Evolutionary conservation across 2,113 vertebrate genomes (phyloP).

Genomic region (Zosterops japonicus): DNA sequence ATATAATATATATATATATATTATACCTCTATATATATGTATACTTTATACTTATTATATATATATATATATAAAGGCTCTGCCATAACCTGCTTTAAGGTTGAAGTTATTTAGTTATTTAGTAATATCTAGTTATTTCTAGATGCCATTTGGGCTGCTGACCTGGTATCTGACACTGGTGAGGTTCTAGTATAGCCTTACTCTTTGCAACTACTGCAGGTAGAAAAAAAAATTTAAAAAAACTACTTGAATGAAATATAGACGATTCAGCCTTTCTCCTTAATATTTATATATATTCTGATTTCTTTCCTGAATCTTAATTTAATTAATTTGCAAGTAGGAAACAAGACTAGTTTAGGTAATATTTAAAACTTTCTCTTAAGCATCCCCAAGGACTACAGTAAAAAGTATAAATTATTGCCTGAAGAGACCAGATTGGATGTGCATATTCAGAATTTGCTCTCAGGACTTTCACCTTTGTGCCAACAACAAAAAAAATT

Average conservation of each 20-base stretch:
- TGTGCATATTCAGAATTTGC: neutral
- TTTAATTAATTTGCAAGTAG: constrained; percentile 16
- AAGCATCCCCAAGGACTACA: neutral
- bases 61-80: too few relatives aligned
- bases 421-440: neutral
- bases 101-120: neutral
- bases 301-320: neutral
- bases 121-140: neutral
- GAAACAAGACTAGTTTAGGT: neutral
- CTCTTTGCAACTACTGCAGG: neutral
- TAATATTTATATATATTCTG: neutral
- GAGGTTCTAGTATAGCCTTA: neutral
- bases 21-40: neutral
- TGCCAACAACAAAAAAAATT: neutral
- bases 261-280: neutral
- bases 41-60: too few relatives aligned
- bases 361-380: neutral
- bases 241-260: neutral
- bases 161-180: neutral
- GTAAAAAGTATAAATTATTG: neutral
- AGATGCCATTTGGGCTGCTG: neutral
- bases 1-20: too few relatives aligned
- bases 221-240: neutral
- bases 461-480: neutral
- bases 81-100: neutral